Base-by-base conservation (phyloP, 2,113 vertebrate species). In the Sorex fumeus region DNA sequence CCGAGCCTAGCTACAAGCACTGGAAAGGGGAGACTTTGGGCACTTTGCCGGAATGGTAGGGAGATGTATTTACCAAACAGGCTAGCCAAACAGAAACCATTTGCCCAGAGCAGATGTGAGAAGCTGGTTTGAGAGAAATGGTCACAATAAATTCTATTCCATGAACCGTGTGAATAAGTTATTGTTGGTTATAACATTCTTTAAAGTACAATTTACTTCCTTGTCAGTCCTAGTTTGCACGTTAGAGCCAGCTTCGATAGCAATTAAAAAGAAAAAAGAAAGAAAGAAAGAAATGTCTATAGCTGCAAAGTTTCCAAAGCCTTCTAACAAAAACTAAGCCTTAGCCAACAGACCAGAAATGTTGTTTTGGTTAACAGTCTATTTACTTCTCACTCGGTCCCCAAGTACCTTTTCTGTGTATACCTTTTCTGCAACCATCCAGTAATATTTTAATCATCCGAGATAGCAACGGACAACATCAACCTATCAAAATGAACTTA, bases 81-180 rank as follows among this genome's bases (percentile, higher is more conserved):
- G 50, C 91, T 93, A 10, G 25, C 70, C 81, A 96, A 95, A 97
- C 87, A 96, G 88, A 95, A 93, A 90, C 94, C 97, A 92, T 96
- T 97, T 96, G 95, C 95, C 92, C 90, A 70, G 30, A 90, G 74
- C 95, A 96, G 93, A 95, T 96, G 96, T 86, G 76, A 84, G 77
- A 95, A 92, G 95, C 45, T 93, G 93, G 90, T 67, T 91, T 76
- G 88, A 84, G 84, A 94, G 87, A 95, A 93, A 96, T 1, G 81
- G 92, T 89, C 92, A 91, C 87, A 91, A 81, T 95, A 94, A 95
- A 95, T 92, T 93, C 88, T 78, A 28, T 76, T 69, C 45, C 86
- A 92, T 69, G 60, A 84, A 87, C 76, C 79, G 30, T 45, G n/a
- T 40, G 80, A 76, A 72, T 21, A 81, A 76, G 85, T 78, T 88